These are phyloP conservation scores for Bombylius discolor DNA, from an alignment of 2,888 invertebrate genomes.

Conservation along the genomic window DNA sequence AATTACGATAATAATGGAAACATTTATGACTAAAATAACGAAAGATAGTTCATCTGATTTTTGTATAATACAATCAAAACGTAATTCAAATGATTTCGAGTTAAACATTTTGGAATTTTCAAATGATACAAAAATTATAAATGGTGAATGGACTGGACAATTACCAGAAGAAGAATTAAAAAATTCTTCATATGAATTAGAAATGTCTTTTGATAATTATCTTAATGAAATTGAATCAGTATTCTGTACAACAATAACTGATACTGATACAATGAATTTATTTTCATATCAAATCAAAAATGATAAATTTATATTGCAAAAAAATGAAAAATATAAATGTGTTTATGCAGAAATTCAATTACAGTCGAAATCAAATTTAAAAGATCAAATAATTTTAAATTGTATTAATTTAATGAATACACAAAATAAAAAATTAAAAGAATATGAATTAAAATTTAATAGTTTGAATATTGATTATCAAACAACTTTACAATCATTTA, in stretches of 20 bases:
- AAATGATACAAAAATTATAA: background rate
- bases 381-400: background rate
- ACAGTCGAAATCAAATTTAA: background rate
- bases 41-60: background rate
- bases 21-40: background rate
- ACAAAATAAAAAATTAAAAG: background rate
- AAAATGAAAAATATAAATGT: constrained; percentile 21
- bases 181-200: constrained; percentile 21
- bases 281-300: constrained; percentile 17
- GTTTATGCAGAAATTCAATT: constrained; percentile 20
- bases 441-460: background rate
- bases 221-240: constrained; percentile 21
- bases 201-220: constrained; percentile 19
- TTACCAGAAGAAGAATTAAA: constrained; percentile 19
- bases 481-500: constrained; percentile 15
- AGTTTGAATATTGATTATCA: constrained; percentile 10
- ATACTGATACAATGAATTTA: constrained; percentile 11
- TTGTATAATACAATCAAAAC: background rate
- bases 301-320: constrained; percentile 18
- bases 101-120: background rate
- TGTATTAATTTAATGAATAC: background rate
- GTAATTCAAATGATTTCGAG: background rate
- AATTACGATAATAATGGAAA: too few species aligned
- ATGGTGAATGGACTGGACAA: constrained; percentile 11
- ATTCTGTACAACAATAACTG: constrained; percentile 13